Percentiles rank a stretch among this genome's conserved stretches.
Conservation (phyloP, 2,888 invertebrate species). For the Amphipyra berbera region DNA sequence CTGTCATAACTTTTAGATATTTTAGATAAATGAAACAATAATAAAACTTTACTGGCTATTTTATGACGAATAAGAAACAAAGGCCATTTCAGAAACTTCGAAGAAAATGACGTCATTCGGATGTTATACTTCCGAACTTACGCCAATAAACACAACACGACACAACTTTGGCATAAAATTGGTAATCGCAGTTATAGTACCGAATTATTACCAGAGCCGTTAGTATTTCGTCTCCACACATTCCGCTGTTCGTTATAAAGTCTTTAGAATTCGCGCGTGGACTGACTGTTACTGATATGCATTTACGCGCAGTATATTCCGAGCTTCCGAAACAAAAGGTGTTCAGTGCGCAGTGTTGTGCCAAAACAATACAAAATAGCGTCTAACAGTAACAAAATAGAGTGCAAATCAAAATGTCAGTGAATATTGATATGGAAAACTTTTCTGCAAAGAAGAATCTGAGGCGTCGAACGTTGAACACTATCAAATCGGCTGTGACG, state of each 20-base stretch:
- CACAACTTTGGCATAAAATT: slow-evolving; percentile 56
- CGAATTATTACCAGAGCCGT: slow-evolving; percentile 48
- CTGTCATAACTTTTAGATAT: not conserved
- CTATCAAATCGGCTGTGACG: slow-evolving; percentile 84
- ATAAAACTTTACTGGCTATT: slow-evolving; percentile 1
- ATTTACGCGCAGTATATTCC: slow-evolving; percentile 84
- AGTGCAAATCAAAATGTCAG: slow-evolving; percentile 75
- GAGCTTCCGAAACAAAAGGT: slow-evolving; percentile 82
- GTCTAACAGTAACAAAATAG: slow-evolving; percentile 45
- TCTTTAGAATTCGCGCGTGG: slow-evolving; percentile 73
- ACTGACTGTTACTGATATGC: slow-evolving; percentile 82
- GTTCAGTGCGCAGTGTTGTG: slow-evolving; percentile 59
- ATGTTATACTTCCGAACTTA: slow-evolving; percentile 32
- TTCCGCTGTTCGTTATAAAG: slow-evolving; percentile 74
- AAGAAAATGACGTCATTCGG: slow-evolving; percentile 27
- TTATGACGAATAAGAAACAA: slow-evolving; percentile 27
- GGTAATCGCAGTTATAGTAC: slow-evolving; percentile 50
- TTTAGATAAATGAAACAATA: not conserved
- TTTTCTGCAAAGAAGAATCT: slow-evolving; percentile 85
- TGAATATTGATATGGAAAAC: slow-evolving; percentile 84
- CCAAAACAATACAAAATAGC: slow-evolving; percentile 45
- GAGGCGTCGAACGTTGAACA: slow-evolving; percentile 83
- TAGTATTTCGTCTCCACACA: slow-evolving; percentile 67
- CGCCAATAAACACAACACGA: slow-evolving; percentile 52
- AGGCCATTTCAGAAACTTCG: slow-evolving; percentile 14